Evolutionary conservation across 1,140 invertebrate genomes (phyloP).

Genomic region (Caenorhabditis brenneri): DNA sequence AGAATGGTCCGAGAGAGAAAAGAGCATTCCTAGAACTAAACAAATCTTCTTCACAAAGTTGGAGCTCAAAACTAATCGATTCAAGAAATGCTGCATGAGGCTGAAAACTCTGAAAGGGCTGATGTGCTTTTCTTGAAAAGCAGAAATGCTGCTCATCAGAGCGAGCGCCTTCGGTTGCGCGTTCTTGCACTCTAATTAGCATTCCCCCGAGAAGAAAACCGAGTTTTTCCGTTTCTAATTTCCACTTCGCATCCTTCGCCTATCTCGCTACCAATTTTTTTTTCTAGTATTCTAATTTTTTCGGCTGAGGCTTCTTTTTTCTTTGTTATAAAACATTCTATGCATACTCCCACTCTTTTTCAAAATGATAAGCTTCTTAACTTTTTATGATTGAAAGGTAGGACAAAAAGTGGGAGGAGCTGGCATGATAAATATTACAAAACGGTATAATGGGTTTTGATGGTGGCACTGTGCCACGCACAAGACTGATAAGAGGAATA

Average conservation of each 20-base stretch:
- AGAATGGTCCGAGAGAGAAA: too few relatives aligned
- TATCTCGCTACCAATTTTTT: neutral
- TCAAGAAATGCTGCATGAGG: too few relatives aligned
- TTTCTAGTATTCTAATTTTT: neutral
- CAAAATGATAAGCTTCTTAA: neutral
- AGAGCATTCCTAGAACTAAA: neutral
- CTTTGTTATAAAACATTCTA: neutral
- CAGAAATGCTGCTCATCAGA: neutral
- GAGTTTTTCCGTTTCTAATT: slow-evolving; percentile 29
- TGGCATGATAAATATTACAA: neutral
- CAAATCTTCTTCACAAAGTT: neutral
- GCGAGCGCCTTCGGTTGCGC: slow-evolving; percentile 9
- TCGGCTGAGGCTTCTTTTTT: neutral
- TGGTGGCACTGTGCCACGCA: neutral
- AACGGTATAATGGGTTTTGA: neutral
- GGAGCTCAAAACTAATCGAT: neutral
- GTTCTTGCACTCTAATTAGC: slow-evolving; percentile 40
- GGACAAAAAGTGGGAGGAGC: neutral
- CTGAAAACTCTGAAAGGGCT: slow-evolving; percentile 31
- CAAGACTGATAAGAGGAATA: neutral
- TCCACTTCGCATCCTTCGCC: neutral
- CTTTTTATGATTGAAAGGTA: neutral
- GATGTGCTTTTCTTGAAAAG: neutral
- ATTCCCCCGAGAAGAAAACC: slow-evolving; percentile 14
- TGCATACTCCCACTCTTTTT: neutral